Evolutionary conservation across 2,113 vertebrate species (phyloP).

Genomic region (Campylomormyrus tamandua): DNA sequence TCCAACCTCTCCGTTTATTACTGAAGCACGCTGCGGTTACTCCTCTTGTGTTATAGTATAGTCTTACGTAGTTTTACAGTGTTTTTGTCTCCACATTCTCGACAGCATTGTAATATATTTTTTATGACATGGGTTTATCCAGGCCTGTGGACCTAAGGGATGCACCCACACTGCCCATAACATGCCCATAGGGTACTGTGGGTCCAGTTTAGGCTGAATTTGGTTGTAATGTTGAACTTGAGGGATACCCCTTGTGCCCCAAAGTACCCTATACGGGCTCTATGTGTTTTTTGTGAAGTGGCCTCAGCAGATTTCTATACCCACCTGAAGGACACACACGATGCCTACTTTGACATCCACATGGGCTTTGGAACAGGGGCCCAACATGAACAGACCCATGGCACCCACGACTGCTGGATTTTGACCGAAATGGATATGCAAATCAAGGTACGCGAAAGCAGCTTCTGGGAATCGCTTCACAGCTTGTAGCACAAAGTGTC

Average conservation of each 20-base stretch:
- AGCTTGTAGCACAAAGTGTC: slow-evolving; percentile 45
- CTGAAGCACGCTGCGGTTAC: neutral
- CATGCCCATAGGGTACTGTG: neutral
- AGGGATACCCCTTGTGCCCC: neutral
- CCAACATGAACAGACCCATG: neutral
- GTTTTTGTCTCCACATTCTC: neutral
- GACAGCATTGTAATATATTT: neutral
- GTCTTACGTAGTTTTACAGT: neutral
- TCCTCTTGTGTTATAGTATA: neutral
- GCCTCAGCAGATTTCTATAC: neutral
- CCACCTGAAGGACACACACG: neutral
- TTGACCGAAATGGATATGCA: neutral
- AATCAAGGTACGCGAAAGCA: neutral
- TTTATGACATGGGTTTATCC: neutral
- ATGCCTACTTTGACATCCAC: neutral
- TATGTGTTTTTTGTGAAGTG: neutral
- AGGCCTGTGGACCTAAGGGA: neutral
- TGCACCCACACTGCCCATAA: neutral
- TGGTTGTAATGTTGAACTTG: neutral
- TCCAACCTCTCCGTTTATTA: neutral
- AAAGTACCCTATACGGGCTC: neutral
- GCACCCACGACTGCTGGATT: neutral
- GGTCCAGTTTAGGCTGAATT: neutral
- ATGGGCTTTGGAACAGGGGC: neutral
- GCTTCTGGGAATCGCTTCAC: neutral